Percentiles rank a stretch among this genome's conserved stretches.
These are phyloP conservation scores for Asobara japonica DNA, from an alignment of 1,140 invertebrate genomes.

Conservation along the genomic window DNA sequence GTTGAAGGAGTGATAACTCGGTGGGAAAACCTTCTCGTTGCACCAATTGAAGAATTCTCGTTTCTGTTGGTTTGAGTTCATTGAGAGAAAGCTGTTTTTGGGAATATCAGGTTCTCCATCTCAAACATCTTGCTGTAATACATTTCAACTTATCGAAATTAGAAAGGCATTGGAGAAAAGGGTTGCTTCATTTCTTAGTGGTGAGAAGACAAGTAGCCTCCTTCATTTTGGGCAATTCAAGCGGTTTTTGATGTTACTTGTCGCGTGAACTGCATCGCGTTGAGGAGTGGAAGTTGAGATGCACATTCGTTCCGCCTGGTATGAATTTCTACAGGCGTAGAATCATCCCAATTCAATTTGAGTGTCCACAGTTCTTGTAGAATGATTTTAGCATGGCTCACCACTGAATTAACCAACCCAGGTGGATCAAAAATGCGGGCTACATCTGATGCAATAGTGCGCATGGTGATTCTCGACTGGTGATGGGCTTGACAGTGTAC, in stretches of 20 bases:
- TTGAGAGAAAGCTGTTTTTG: constrained; percentile 1
- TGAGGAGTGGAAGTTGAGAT: no score
- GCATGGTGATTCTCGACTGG: no score
- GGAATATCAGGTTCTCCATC: not conserved
- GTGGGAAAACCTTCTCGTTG: constrained; percentile 24
- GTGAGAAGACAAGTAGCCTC: not conserved
- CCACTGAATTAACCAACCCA: no score
- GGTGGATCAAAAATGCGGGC: no score
- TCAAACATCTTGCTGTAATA: constrained; percentile 32
- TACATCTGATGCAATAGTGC: no score
- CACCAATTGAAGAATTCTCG: not conserved
- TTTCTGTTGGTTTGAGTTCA: constrained; percentile 4
- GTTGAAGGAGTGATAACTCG: constrained; percentile 25
- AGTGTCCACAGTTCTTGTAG: no score
- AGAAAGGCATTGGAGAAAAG: constrained; percentile 22
- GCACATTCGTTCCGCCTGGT: no score
- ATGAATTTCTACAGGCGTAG: no score
- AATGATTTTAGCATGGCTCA: no score
- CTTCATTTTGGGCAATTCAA: not conserved
- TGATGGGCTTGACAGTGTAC: no score
- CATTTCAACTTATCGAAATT: constrained; percentile 25
- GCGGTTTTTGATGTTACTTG: not conserved
- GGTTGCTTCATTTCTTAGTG: not conserved
- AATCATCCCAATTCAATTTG: no score
- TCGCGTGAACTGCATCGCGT: constrained; percentile 11